A percentile compares a stretch with the other conserved stretches of the same genome.
phyloP scores from a whole-genome alignment of 2,113 vertebrate genomes.

The Hoplias malabaricus region DNA sequence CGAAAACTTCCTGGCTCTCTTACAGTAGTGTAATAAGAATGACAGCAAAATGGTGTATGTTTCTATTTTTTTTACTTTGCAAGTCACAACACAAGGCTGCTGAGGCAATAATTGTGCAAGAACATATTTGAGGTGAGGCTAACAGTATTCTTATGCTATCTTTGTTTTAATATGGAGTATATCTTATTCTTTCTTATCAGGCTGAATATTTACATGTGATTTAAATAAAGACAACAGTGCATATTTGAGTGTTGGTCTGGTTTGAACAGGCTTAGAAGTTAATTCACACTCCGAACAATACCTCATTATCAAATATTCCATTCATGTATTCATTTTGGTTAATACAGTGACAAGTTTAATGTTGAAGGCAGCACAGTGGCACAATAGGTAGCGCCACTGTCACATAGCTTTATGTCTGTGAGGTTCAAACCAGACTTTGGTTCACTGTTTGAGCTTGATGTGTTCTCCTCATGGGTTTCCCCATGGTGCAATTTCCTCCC shows the following conservation, averaged over 20 bases:
- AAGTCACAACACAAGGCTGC: background rate
- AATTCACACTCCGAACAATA: too few relatives aligned
- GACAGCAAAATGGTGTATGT: background rate
- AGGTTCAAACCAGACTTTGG: too few relatives aligned
- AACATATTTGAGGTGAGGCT: background rate
- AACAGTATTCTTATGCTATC: background rate
- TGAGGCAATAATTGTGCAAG: slow-evolving; percentile 14
- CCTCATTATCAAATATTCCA: too few relatives aligned
- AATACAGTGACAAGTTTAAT: too few relatives aligned
- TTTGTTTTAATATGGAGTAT: background rate
- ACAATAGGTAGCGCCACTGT: too few relatives aligned
- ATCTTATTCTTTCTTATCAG: background rate
- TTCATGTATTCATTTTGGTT: too few relatives aligned
- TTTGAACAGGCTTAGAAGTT: background rate
- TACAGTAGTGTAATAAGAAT: background rate
- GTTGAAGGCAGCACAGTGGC: too few relatives aligned
- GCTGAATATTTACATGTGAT: slow-evolving; percentile 41
- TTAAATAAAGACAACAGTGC: slow-evolving; percentile 34
- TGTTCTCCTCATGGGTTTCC: too few relatives aligned
- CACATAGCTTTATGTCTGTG: too few relatives aligned
- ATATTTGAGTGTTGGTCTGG: background rate
- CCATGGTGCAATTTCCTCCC: too few relatives aligned
- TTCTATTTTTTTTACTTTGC: background rate
- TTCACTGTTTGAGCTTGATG: too few relatives aligned
- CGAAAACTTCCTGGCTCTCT: background rate